phyloP scores from a whole-genome alignment of 1,140 invertebrate species.

The Helicoverpa armigera region DNA sequence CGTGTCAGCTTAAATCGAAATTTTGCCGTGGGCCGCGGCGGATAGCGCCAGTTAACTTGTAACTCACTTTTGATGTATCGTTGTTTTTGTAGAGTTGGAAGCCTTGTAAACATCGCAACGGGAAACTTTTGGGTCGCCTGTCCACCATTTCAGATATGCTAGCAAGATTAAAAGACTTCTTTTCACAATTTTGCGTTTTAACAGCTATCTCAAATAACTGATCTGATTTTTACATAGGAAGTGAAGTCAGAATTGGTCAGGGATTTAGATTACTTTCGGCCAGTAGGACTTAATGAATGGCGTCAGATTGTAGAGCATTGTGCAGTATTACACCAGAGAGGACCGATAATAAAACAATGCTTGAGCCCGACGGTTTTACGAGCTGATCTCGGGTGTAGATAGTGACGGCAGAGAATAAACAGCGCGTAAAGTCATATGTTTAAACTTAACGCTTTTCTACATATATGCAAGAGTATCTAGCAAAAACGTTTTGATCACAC shows the following conservation, averaged over 20 bases:
- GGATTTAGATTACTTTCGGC: constrained; percentile 61
- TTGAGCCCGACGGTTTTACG: constrained; percentile 66
- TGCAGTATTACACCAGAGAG: constrained; percentile 64
- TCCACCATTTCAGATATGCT: constrained; percentile 57
- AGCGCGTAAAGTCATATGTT: constrained; percentile 66
- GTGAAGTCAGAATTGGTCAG: background rate
- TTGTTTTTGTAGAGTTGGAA: constrained; percentile 80
- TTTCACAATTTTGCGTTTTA: constrained; percentile 39
- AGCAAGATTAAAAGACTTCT: constrained; percentile 56
- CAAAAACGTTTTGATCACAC: constrained; percentile 13
- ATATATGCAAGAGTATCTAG: constrained; percentile 4
- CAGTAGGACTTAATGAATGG: constrained; percentile 66
- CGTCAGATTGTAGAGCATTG: constrained; percentile 66
- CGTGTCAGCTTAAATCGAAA: constrained; percentile 76
- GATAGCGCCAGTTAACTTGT: constrained; percentile 78
- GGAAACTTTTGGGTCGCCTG: constrained; percentile 75
- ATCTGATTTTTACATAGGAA: background rate
- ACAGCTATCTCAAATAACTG: background rate
- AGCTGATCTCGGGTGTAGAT: constrained; percentile 66
- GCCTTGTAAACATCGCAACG: constrained; percentile 73
- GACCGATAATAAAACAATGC: constrained; percentile 73
- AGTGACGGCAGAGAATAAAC: constrained; percentile 69
- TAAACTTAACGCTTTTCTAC: constrained; percentile 55
- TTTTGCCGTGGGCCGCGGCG: constrained; percentile 65
- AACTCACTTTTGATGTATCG: constrained; percentile 84